Base-by-base conservation (phyloP, 2,113 vertebrate species). In the Camelus bactrianus region DNA sequence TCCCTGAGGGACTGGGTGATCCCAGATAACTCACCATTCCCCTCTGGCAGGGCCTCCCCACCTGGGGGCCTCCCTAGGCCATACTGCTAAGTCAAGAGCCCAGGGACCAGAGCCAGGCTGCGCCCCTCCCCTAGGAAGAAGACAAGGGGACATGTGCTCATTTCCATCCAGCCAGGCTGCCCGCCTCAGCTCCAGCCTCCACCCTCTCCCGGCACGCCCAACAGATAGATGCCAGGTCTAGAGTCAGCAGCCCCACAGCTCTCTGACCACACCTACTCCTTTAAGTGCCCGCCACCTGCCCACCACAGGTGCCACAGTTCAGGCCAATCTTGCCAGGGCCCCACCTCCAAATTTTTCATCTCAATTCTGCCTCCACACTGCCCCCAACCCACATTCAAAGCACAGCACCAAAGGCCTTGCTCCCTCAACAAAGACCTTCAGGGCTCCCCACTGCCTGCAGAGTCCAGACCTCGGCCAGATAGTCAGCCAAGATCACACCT, bases 211-310 rank as follows among this genome's bases (percentile, higher is more conserved):
- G 1, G 60, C 56, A 22, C 16, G 60, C 6, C 69, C 35, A 42
- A 12, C 28, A 28, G 60, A 15, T 28, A 28, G 60, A 15, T 28
- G 28, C 56, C 83, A 17, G 13, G 13, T 10, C n/a, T 54, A 10
- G 16, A 32, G 17, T 42, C 7, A 17, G 16, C 14, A 3, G 0
- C 32, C 22, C 30, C 24, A 3, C 0, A 1, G 73, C 52, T 46
- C 89, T 50, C 70, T 8, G 15, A 4, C 11, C 1, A 30, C 56
- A 5, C 8, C 38, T 16, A 0, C 32, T 32, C 73, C 69, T 46
- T 28, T 46, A 5, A 0, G 84, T 1, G 16, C 16, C 8, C 73
- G 9, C 24, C 4, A 56, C 50, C 19, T 1, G 16, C 16, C 8
- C 73, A 14, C 24, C 4, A 56, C 50, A 15, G 12, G 35, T 0